Evolutionary conservation across 2,888 invertebrate genomes (phyloP).

Genomic region (Drosophila fungiperda): DNA sequence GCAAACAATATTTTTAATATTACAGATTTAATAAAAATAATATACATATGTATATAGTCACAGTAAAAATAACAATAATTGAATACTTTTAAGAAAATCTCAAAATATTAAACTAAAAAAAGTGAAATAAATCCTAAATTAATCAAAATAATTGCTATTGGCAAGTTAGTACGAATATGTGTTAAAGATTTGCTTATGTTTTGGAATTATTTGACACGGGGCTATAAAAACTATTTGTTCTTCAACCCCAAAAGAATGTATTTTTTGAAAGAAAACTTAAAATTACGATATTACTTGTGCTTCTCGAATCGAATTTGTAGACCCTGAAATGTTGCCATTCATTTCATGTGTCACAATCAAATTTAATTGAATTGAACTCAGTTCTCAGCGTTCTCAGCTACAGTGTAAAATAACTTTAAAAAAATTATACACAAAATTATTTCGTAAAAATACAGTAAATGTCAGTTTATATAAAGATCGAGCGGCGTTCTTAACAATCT

Average conservation of each 20-base stretch:
- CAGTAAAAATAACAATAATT: not conserved
- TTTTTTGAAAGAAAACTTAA: too few relatives aligned
- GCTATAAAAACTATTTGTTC: not conserved
- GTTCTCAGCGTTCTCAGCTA: not conserved
- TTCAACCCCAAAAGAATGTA: not conserved
- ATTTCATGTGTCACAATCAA: not conserved
- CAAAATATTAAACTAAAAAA: not conserved
- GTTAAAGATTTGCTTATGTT: not conserved
- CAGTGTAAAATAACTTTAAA: not conserved
- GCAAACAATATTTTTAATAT: not conserved
- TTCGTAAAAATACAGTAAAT: not conserved
- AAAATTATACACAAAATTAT: not conserved
- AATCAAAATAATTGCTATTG: not conserved
- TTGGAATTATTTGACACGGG: not conserved
- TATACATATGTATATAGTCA: not conserved
- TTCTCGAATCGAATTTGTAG: slow-evolving; percentile 15
- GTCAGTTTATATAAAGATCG: not conserved
- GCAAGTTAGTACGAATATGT: not conserved
- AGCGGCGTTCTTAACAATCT: slow-evolving; percentile 3
- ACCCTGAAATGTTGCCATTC: not conserved
- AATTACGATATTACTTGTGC: not conserved
- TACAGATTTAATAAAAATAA: not conserved
- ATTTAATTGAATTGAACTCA: not conserved
- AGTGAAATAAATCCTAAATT: not conserved
- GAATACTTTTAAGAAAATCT: not conserved